Conservation (phyloP, 2,888 invertebrate species). For the Melitaea athalia region DNA sequence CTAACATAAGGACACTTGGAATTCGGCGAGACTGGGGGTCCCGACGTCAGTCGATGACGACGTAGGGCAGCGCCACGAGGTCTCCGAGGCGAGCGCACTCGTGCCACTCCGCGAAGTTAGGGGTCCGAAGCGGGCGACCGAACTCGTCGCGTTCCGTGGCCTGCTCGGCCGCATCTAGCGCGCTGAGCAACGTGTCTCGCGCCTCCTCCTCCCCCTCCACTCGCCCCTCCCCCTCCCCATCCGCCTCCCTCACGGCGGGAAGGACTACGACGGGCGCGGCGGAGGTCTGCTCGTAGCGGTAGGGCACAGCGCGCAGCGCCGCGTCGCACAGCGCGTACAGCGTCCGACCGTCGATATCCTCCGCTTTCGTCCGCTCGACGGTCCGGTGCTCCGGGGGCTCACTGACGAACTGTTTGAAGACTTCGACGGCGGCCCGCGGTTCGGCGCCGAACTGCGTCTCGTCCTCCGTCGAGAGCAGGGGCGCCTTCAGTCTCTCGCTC, state of each 20-base stretch:
- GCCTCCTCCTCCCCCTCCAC: constrained; percentile 34
- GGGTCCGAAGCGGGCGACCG: constrained; percentile 56
- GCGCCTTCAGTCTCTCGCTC: constrained; percentile 67
- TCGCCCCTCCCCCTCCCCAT: constrained; percentile 45
- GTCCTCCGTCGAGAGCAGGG: constrained; percentile 56
- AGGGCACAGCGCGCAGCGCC: constrained; percentile 51
- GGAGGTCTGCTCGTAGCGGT: constrained; percentile 53
- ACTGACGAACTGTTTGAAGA: constrained; percentile 48
- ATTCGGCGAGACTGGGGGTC: constrained; percentile 45
- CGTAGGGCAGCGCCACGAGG: constrained; percentile 97
- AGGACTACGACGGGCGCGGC: constrained; percentile 53
- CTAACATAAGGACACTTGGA: constrained; percentile 79
- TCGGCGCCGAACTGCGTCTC: constrained; percentile 48
- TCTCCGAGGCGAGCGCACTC: constrained; percentile 91
- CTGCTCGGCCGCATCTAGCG: constrained; percentile 34
- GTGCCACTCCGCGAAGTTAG: constrained; percentile 94
- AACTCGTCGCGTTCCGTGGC: constrained; percentile 49
- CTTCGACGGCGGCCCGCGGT: constrained; percentile 33
- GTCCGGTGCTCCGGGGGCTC: constrained; percentile 64
- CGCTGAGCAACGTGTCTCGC: constrained; percentile 42
- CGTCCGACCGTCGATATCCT: constrained; percentile 52
- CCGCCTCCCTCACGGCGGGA: constrained; percentile 35
- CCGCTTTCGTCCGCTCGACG: constrained; percentile 70
- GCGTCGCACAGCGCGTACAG: constrained; percentile 52
- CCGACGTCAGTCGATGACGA: constrained; percentile 92